A percentile compares a stretch with the other conserved stretches of the same genome.
Evolutionary conservation across 2,797 vertebrate species (phyloP).

Genomic region (Fistularia tabacaria): DNA sequence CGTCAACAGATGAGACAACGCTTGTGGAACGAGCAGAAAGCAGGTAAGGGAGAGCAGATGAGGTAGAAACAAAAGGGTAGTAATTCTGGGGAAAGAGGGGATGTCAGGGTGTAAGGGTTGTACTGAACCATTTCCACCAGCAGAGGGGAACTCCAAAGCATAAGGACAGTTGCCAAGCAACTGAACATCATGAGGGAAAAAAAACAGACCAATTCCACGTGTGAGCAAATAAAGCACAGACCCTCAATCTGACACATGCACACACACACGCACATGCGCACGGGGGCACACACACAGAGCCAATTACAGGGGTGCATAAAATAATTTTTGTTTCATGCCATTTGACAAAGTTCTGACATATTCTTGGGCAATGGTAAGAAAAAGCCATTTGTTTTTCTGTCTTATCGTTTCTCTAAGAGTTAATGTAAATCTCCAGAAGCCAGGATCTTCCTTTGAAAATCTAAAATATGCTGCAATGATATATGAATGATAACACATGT

Average conservation of each 20-base stretch:
- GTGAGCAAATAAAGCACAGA: constrained; percentile 45
- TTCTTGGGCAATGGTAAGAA: constrained; percentile 4
- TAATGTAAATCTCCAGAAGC: background rate
- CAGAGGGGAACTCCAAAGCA: constrained; percentile 69
- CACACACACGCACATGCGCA: constrained; percentile 4
- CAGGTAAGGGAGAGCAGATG: constrained; percentile 23
- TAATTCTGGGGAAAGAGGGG: constrained; percentile 44
- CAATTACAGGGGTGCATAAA: constrained; percentile 47
- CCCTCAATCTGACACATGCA: constrained; percentile 10
- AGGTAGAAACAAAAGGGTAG: constrained; percentile 41
- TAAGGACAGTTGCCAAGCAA: constrained; percentile 77
- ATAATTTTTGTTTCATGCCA: constrained; percentile 13
- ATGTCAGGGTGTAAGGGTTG: constrained; percentile 46
- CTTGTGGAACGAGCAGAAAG: constrained; percentile 18
- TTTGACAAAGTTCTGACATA: constrained; percentile 39
- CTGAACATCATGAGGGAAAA: constrained; percentile 51
- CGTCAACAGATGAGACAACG: constrained; percentile 53
- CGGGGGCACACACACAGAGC: constrained; percentile 11
- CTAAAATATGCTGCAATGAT: background rate
- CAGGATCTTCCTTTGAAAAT: background rate
- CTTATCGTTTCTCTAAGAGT: constrained; percentile 3
- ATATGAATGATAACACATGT: background rate
- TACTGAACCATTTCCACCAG: constrained; percentile 57
- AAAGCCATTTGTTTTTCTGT: constrained; percentile 26
- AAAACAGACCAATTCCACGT: constrained; percentile 58